phyloP scores from a whole-genome alignment of 1,140 invertebrate genomes.

The Cotesia chilonis region DNA sequence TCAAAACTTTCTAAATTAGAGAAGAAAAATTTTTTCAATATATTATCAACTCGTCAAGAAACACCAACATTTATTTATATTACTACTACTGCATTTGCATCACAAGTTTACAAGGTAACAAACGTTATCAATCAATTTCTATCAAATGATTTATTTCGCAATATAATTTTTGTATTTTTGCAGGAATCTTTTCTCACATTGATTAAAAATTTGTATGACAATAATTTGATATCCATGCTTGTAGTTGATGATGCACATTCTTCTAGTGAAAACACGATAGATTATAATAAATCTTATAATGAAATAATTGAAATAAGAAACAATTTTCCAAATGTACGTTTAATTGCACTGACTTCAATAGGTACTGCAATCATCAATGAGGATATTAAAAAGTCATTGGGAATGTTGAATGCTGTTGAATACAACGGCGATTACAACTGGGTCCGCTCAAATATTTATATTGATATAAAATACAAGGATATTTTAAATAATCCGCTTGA shows the following conservation, averaged over 20 bases:
- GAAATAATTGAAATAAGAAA: neutral
- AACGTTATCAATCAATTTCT: too few species aligned
- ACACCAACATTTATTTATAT: too few species aligned
- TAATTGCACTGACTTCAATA: neutral
- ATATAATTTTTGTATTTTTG: neutral
- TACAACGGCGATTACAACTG: neutral
- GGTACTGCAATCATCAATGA: neutral
- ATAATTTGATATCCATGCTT: neutral
- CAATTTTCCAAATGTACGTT: neutral
- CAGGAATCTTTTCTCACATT: neutral
- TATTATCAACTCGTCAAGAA: too few species aligned
- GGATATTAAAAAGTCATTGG: neutral
- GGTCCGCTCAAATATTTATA: neutral
- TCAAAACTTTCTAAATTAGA: neutral
- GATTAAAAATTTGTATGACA: neutral
- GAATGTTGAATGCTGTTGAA: neutral
- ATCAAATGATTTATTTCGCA: neutral
- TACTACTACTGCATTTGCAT: too few species aligned
- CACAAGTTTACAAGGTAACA: too few species aligned
- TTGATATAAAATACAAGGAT: constrained; percentile 2
- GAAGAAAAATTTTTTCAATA: neutral
- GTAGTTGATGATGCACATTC: constrained; percentile 2
- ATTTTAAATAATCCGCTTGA: neutral
- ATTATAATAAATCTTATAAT: neutral
- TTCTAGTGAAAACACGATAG: neutral